Base-by-base conservation (phyloP, 2,888 invertebrate species). In the Entomobrya proxima region DNA sequence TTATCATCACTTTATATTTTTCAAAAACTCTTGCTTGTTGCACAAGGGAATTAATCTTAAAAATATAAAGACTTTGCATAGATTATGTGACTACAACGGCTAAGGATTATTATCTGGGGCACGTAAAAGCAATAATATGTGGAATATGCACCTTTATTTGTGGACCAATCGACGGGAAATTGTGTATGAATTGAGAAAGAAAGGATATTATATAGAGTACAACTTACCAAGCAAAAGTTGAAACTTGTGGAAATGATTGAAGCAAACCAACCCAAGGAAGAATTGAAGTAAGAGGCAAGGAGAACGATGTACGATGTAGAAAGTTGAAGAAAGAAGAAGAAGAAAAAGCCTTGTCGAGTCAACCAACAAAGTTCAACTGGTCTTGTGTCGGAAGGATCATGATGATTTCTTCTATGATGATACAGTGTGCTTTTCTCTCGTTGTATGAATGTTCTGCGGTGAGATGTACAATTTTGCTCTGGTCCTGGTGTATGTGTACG, bases 321-420 rank as follows among this genome's bases (percentile, higher is more conserved):
- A 78, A 78, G 55, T 61, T 64, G 58, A 50, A n/a, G 52, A 58
- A 24, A n/a, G n/a, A n/a, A n/a, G n/a, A n/a, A n/a, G n/a, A n/a
- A n/a, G n/a, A 24, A 50, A 64, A 79, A 78, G 27, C 30, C 76
- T 85, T 72, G 72, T 74, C 72, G 85, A 79, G 69, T 69, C 74
- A 85, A 58, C 35, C 24, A 85, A 77, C 85, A 79, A 64, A 78
- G 72, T 85, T 78, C 78, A 79, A 85, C 85, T 85, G 85, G 69
- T 79, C 69, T 32, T 74, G 13, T 72, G 85, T 79, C 79, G 72
- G 50, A 61, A 35, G 72, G 78, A 85, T 74, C 78, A 78, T 61
- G 85, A 84, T 44, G 64, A 55, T 84, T 84, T 64, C 55, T 74
- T 67, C 35, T 30, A n/a, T n/a, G 9, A 30, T 47, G 47, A 50